A percentile compares a stretch with the other conserved stretches of the same genome.
Evolutionary conservation across 1,140 invertebrate genomes (phyloP).

Genomic region (Nautilus pompilius): DNA sequence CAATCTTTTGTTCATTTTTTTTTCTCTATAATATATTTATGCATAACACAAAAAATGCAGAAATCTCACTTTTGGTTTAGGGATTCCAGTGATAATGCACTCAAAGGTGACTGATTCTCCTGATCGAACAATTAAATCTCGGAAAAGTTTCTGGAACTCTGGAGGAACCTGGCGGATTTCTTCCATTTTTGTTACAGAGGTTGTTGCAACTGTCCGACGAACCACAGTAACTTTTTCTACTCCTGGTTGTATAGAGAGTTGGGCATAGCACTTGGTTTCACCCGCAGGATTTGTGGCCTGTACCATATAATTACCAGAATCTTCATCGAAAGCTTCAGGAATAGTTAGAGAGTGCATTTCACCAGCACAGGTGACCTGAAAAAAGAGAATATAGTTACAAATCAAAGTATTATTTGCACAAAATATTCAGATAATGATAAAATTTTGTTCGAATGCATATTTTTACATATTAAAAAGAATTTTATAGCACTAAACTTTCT

Average conservation of each 20-base stretch:
- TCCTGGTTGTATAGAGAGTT: slow-evolving; percentile 26
- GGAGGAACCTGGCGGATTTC: slow-evolving; percentile 43
- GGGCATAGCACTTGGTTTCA: slow-evolving; percentile 57
- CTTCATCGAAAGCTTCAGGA: slow-evolving; percentile 59
- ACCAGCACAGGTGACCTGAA: slow-evolving; percentile 84
- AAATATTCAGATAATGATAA: no score
- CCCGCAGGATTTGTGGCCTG: slow-evolving; percentile 72
- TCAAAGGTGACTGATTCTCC: slow-evolving; percentile 69
- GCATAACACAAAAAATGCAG: no score
- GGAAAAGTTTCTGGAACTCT: slow-evolving; percentile 50
- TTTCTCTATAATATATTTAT: no score
- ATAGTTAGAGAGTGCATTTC: slow-evolving; percentile 72
- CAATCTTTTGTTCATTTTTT: no score
- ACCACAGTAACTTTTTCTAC: slow-evolving; percentile 12
- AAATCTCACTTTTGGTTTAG: slow-evolving; percentile 70
- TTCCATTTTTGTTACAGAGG: slow-evolving; percentile 3
- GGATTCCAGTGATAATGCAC: slow-evolving; percentile 69
- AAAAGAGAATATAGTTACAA: slow-evolving; percentile 55
- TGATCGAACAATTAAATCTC: slow-evolving; percentile 48
- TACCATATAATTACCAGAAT: slow-evolving; percentile 87
- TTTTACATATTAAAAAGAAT: background rate
- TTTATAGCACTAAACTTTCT: background rate
- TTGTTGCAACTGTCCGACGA: slow-evolving; percentile 16
- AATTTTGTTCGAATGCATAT: background rate
- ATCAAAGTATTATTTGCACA: no score